phyloP scores from a whole-genome alignment of 2,797 vertebrate species.

The Pagetopsis macropterus region DNA sequence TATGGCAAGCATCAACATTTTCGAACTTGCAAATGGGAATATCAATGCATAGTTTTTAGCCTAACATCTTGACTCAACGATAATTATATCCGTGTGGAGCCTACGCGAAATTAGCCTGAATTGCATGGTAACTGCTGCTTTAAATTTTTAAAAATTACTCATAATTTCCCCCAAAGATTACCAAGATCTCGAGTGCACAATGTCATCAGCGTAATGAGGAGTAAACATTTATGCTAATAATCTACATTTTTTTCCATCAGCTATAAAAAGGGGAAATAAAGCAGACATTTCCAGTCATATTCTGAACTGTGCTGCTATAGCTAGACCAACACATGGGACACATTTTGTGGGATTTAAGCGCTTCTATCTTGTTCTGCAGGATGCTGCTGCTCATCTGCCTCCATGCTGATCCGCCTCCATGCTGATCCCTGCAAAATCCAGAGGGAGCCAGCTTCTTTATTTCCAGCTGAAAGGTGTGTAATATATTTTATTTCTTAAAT shows the following conservation, averaged over 20 bases:
- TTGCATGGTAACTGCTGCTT: slow-evolving; percentile 99
- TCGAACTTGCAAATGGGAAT: slow-evolving; percentile 99
- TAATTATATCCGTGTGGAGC: slow-evolving; percentile 99
- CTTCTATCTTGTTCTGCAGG: slow-evolving; percentile 56
- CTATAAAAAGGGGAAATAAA: slow-evolving; percentile 99
- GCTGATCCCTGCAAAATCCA: slow-evolving; percentile 74
- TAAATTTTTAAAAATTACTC: slow-evolving; percentile 99
- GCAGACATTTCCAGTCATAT: slow-evolving; percentile 98
- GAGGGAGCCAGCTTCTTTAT: slow-evolving; percentile 79
- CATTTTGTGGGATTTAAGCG: slow-evolving; percentile 86
- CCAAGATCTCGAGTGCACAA: slow-evolving; percentile 99
- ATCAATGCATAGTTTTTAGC: slow-evolving; percentile 99
- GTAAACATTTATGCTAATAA: slow-evolving; percentile 99
- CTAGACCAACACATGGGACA: slow-evolving; percentile 78
- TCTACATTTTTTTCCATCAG: slow-evolving; percentile 99
- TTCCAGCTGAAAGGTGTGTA: slow-evolving; percentile 87
- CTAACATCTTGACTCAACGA: slow-evolving; percentile 99
- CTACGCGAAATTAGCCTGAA: slow-evolving; percentile 99
- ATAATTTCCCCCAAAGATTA: slow-evolving; percentile 99
- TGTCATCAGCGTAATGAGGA: slow-evolving; percentile 99
- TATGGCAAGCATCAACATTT: slow-evolving; percentile 99
- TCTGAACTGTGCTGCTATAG: slow-evolving; percentile 92
- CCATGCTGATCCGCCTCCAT: slow-evolving; percentile 74
- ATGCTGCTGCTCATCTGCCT: slow-evolving; percentile 75
- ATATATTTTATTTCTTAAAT: slow-evolving; percentile 67